These are phyloP conservation scores for Enteromius unitaeniatus DNA, from an alignment of 2,797 vertebrate genomes.

Conservation along the genomic window DNA sequence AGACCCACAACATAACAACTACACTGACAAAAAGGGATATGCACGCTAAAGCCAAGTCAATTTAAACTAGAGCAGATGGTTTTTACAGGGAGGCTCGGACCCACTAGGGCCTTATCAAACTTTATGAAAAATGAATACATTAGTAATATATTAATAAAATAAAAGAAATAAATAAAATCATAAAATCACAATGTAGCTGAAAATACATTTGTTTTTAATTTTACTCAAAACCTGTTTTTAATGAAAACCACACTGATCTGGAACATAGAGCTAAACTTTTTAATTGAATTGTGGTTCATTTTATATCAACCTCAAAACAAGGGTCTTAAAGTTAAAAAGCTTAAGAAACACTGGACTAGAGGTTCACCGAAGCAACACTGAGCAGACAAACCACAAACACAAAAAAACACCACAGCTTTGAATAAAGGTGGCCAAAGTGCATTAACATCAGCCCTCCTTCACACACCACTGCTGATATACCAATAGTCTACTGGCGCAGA, in stretches of 20 bases:
- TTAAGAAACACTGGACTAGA: background rate
- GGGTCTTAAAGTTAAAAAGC: background rate
- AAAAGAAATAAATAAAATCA: background rate
- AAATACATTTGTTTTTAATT: background rate
- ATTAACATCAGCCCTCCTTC: conserved; percentile 37
- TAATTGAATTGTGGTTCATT: background rate
- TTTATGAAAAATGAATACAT: background rate
- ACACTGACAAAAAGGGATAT: conserved; percentile 38
- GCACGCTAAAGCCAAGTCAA: conserved; percentile 35
- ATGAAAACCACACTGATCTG: background rate
- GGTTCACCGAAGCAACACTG: background rate
- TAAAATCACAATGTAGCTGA: background rate
- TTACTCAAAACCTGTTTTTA: background rate
- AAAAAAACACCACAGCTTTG: background rate
- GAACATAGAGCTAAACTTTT: background rate
- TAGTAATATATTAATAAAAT: background rate
- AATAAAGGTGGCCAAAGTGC: conserved; percentile 6
- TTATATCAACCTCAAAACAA: background rate
- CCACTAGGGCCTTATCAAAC: background rate
- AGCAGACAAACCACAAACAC: conserved; percentile 19
- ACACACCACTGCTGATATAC: conserved; percentile 69
- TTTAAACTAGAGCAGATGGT: background rate
- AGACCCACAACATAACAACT: conserved; percentile 33
- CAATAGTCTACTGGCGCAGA: conserved; percentile 52
- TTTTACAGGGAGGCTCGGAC: background rate